Evolutionary conservation across 2,113 vertebrate species (phyloP).

Genomic region (Neopipo cinnamomea): DNA sequence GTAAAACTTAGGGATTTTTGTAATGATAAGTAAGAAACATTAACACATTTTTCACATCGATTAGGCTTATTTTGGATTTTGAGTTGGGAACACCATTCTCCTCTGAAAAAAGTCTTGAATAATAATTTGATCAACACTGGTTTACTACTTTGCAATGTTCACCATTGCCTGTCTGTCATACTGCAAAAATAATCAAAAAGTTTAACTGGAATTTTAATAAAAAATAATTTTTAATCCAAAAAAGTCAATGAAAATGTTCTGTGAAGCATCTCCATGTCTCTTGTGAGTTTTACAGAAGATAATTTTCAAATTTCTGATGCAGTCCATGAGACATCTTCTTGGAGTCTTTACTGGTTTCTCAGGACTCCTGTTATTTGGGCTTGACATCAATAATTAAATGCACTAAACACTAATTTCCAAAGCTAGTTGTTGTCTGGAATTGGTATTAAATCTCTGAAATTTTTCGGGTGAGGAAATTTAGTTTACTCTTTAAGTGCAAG

Average conservation of each 20-base stretch:
- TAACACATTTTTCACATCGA: neutral
- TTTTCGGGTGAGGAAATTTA: neutral
- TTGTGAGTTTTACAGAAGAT: neutral
- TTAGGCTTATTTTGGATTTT: neutral
- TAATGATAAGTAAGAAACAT: neutral
- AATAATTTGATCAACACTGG: neutral
- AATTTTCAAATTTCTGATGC: neutral
- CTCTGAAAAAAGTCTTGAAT: neutral
- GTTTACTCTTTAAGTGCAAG: neutral
- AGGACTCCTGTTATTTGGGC: neutral
- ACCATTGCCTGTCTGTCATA: neutral
- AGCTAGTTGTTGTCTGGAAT: neutral
- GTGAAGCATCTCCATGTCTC: neutral
- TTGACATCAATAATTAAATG: neutral
- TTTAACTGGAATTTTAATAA: neutral
- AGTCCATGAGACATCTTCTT: neutral
- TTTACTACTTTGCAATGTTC: neutral
- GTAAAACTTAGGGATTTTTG: neutral
- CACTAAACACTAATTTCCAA: neutral
- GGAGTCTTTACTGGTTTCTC: neutral
- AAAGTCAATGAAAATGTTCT: neutral
- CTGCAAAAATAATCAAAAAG: neutral
- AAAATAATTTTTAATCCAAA: neutral
- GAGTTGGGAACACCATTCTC: neutral
- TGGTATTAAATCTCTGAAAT: neutral